Conservation (phyloP, 2,797 vertebrate genomes). For the Anguilla anguilla region DNA sequence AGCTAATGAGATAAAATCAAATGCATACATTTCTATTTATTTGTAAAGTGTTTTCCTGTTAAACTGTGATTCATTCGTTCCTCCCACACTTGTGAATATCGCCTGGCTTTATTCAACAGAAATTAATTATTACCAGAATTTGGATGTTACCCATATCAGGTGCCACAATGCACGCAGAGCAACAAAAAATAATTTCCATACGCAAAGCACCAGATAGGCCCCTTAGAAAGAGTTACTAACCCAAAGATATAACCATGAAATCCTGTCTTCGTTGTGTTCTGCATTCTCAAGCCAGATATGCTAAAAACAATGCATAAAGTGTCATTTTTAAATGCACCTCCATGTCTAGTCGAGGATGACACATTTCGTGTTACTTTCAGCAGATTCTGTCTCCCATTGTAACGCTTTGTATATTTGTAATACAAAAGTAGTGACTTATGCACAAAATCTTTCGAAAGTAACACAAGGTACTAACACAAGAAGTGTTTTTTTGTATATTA, state of each 20-base stretch:
- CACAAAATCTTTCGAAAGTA: too few relatives aligned
- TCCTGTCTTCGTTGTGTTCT: neutral
- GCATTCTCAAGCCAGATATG: too few relatives aligned
- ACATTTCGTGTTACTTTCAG: too few relatives aligned
- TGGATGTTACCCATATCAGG: neutral
- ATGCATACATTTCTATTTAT: neutral
- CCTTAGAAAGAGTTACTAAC: neutral
- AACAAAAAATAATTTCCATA: neutral
- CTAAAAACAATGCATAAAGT: too few relatives aligned
- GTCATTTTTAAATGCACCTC: too few relatives aligned
- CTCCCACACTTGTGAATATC: neutral
- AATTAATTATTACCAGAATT: conserved; percentile 3
- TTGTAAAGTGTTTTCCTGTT: neutral
- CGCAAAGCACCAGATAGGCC: neutral
- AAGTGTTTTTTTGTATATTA: too few relatives aligned
- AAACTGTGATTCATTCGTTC: neutral
- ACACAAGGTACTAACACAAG: too few relatives aligned
- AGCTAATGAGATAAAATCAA: neutral
- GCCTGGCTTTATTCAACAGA: neutral
- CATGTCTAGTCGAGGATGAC: too few relatives aligned
- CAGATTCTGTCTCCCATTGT: too few relatives aligned
- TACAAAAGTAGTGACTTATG: too few relatives aligned
- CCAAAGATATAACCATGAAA: neutral
- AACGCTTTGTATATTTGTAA: too few relatives aligned
- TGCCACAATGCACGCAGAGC: neutral